Percentiles rank a stretch among this genome's conserved stretches.
Evolutionary conservation across 2,888 invertebrate genomes (phyloP).

Genomic region (Chymomyza caudatula): DNA sequence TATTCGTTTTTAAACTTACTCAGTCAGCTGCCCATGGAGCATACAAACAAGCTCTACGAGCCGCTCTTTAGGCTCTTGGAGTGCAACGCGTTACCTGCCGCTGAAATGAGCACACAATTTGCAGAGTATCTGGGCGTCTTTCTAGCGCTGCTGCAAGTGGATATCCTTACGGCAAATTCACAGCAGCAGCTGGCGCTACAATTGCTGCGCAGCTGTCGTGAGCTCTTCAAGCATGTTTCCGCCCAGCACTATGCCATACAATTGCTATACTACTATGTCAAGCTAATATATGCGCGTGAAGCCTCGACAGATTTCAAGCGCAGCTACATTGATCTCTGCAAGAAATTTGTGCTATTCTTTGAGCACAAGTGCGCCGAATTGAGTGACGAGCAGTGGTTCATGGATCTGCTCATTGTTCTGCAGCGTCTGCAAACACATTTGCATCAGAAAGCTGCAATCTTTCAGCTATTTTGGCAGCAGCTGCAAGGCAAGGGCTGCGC

Average conservation of each 20-base stretch:
- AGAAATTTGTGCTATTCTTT: constrained; percentile 59
- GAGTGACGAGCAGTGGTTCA: constrained; percentile 62
- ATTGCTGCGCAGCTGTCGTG: constrained; percentile 58
- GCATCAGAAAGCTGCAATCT: constrained; percentile 32
- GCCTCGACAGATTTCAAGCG: constrained; percentile 37
- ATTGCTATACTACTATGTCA: constrained; percentile 67
- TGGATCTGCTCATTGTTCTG: constrained; percentile 53
- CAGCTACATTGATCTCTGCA: constrained; percentile 47
- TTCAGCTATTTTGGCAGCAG: constrained; percentile 55
- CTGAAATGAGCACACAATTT: constrained; percentile 35
- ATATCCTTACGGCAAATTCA: constrained; percentile 31
- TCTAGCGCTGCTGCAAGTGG: constrained; percentile 47
- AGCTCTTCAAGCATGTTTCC: constrained; percentile 46
- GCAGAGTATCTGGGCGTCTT: constrained; percentile 49
- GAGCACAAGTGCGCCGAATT: constrained; percentile 31
- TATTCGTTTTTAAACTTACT: constrained; percentile 38
- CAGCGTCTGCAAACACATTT: constrained; percentile 48
- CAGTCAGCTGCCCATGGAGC: constrained; percentile 30
- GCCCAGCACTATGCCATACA: constrained; percentile 48
- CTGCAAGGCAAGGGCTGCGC: constrained; percentile 36
- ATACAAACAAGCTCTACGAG: constrained; percentile 27
- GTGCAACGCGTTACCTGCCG: not conserved
- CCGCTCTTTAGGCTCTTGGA: constrained; percentile 40
- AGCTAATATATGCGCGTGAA: constrained; percentile 49
- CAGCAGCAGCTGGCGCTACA: constrained; percentile 48